Percentiles rank a stretch among this genome's conserved stretches.
Conservation (phyloP, 92 coral and sea anemone genomes). For the Plumapathes pennacea region DNA sequence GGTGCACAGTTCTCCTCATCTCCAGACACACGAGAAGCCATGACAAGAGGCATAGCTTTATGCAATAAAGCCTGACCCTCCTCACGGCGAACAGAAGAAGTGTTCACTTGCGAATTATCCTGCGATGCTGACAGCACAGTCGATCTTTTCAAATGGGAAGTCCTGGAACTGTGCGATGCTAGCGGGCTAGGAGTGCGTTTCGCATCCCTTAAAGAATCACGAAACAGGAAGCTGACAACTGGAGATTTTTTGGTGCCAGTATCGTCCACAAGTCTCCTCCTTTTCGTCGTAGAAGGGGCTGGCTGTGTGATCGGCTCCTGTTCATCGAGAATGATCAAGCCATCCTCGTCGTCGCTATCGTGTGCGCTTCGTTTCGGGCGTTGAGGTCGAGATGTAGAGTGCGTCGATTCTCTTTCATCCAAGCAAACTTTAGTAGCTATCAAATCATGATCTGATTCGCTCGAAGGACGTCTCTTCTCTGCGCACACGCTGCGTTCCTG, state of each 20-base stretch:
- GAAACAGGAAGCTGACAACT: conserved; percentile 52
- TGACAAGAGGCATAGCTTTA: too few species aligned
- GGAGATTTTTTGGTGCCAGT: conserved; percentile 51
- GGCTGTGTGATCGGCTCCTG: conserved; percentile 7
- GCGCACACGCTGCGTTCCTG: background rate
- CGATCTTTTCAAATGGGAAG: too few species aligned
- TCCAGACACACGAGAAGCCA: too few species aligned
- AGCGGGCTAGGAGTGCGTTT: background rate
- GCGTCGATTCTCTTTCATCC: conserved; percentile 6
- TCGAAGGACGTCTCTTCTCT: conserved; percentile 7
- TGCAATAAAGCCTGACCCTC: too few species aligned
- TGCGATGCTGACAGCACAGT: too few species aligned
- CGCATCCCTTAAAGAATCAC: conserved; percentile 1
- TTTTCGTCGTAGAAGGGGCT: conserved; percentile 23
- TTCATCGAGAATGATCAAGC: conserved; percentile 45
- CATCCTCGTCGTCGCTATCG: conserved; percentile 27
- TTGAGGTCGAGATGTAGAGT: background rate
- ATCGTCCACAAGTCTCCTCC: conserved; percentile 27
- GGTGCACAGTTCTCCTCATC: too few species aligned
- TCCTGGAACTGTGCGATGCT: background rate
- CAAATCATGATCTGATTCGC: conserved; percentile 1
- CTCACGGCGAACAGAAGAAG: too few species aligned
- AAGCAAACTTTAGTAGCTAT: conserved; percentile 1
- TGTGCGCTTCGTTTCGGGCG: background rate
- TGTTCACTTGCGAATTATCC: too few species aligned